Percentiles rank a stretch among this genome's conserved stretches.
These are phyloP conservation scores for Parazoanthus atlanticus DNA, from an alignment of 92 coral and sea anemone genomes.

Conservation along the genomic window DNA sequence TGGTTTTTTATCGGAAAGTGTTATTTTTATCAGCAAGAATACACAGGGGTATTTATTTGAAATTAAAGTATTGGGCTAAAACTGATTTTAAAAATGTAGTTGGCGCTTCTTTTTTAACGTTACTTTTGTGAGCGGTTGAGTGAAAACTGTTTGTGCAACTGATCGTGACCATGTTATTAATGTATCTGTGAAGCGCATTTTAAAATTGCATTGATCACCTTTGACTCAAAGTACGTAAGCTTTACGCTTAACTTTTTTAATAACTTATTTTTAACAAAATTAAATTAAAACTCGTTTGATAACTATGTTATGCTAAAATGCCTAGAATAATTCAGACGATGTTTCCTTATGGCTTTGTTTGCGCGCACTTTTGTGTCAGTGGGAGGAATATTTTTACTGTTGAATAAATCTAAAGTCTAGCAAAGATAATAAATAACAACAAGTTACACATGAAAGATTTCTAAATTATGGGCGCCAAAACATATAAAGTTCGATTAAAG, in stretches of 20 bases:
- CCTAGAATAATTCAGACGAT: neutral
- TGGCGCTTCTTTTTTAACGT: constrained; percentile 12
- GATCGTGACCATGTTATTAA: neutral
- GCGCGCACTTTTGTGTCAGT: neutral
- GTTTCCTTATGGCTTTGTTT: neutral
- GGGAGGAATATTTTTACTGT: neutral
- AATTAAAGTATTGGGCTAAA: neutral
- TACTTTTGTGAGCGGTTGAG: neutral
- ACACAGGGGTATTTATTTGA: neutral
- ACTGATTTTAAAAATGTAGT: neutral
- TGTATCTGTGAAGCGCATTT: too few relatives aligned
- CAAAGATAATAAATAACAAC: too few relatives aligned
- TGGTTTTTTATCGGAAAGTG: too few relatives aligned
- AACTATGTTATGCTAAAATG: too few relatives aligned
- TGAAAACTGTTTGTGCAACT: neutral
- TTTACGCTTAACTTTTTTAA: too few relatives aligned
- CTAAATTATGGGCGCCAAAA: neutral
- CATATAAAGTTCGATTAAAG: too few relatives aligned
- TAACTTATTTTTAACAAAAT: neutral
- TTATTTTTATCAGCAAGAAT: neutral
- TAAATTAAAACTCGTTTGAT: neutral
- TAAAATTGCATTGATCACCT: too few relatives aligned
- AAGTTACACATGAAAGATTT: neutral
- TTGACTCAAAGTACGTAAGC: too few relatives aligned
- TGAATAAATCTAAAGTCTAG: neutral